Base-by-base conservation (phyloP, 2,888 invertebrate species). In the Scaptomyza cyrtandrae region DNA sequence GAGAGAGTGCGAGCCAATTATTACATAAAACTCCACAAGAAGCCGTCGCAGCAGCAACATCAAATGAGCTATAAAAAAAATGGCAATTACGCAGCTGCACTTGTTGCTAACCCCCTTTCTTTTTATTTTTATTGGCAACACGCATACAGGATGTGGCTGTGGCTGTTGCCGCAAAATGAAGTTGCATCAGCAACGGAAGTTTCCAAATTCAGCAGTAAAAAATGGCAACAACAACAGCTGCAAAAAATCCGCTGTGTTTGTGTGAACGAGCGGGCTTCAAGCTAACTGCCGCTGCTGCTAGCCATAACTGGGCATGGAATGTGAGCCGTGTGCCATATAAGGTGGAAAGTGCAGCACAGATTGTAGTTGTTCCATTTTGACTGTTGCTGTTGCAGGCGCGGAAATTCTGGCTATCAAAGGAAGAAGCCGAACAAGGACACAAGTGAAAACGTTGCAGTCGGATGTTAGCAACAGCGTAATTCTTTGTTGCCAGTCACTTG, bases 1-100 rank as follows among this genome's bases (percentile, higher is more conserved):
- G 19, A 37, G 24, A 33, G 13, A 49, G 31, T n/a, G 6, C 14
- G 39, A 7, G 14, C 9, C 24, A 79, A 82, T 75, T 70, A 75
- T 62, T 54, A 19, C 54, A 69, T 72, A 69, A 57, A 55, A 50
- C 54, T 50, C 16, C 27, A 45, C 43, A 41, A 4, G 33, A 49
- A 46, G 37, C 61, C 58, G 57, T 45, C 10, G 37, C 50, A 37
- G 33, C 67, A 67, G 60, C 55, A 13, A 39, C 45, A 35, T 31
- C 48, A 70, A 71, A 49, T 27, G 41, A 44, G 37, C 31, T 64
- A 57, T 59, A 65, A 65, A 66, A 74, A 74, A 55, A 65, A 35
- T 31, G 57, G 65, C 71, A 84, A 83, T 80, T 83, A 75, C 50
- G 46, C 37, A 60, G 37, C 75, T 73, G 66, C 56, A 82, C 82